Evolutionary conservation across 1,140 invertebrate genomes (phyloP).

Genomic region (Daktulosphaira vitifoliae): DNA sequence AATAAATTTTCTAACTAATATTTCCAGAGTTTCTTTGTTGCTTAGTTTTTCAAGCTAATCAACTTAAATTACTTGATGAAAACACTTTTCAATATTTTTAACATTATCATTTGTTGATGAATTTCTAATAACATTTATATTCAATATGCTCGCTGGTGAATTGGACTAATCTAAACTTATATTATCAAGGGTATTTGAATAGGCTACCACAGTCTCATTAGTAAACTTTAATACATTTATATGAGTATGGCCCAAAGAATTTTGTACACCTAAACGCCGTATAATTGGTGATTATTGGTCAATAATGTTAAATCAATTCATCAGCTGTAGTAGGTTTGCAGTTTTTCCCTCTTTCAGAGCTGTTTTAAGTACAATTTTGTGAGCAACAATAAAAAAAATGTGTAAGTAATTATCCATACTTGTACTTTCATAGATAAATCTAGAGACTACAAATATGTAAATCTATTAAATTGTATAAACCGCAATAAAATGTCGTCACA

Average conservation of each 20-base stretch:
- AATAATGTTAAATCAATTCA: not conserved
- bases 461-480: not conserved
- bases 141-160: not conserved
- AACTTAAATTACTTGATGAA: not conserved
- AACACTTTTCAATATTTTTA: slow-evolving; percentile 10
- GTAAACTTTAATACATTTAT: not conserved
- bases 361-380: slow-evolving; percentile 6
- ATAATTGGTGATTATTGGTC: not conserved
- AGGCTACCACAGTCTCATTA: slow-evolving; percentile 1
- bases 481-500: too few relatives aligned
- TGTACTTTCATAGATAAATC: not conserved
- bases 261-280: slow-evolving; percentile 1
- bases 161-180: not conserved
- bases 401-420: not conserved
- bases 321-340: not conserved
- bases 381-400: not conserved
- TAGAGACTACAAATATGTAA: not conserved
- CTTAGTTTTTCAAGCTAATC: not conserved
- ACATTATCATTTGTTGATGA: not conserved
- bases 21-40: not conserved
- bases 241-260: slow-evolving; percentile 2
- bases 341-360: not conserved
- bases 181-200: too few relatives aligned
- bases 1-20: not conserved
- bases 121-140: not conserved